Base-by-base conservation (phyloP, 2,797 vertebrate genomes). In the Enteromius afrohamiltoni region DNA sequence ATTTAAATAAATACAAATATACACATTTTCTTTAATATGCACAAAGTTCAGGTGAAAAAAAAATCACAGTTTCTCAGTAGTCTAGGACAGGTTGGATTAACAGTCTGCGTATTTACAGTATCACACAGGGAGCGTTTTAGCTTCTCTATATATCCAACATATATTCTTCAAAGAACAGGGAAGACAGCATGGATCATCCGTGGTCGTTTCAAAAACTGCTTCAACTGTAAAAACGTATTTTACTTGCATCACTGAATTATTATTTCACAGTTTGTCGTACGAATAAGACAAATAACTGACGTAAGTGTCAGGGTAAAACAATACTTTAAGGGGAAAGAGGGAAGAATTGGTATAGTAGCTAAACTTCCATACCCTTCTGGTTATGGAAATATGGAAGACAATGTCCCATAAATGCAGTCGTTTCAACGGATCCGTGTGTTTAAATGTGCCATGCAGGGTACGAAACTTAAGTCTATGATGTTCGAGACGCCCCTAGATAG, bases 1-100 rank as follows among this genome's bases (percentile, higher is more conserved):
- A 97, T 97, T 99, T 97, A 96, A 99, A 99, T 99, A 99, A 99
- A 99, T 99, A 99, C 96, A 98, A 94, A 97, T 98, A 96, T 96
- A 96, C 91, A 92, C 90, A 91, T 92, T 95, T 95, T 92, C 94
- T 83, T 80, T 96, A 94, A 91, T 95, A 95, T 96, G 92, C 92
- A 95, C 93, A 91, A 94, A 92, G 91, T 90, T 84, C 82, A 88
- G 80, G 80, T 75, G 74, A 71, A 13, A 55, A 80, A 53, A 47
- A 74, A 78, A 58, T 87, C 86, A 89, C 86, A 88, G 68, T 77
- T 81, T 83, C 40, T 70, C 79, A 89, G 85, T 85, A 82, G 88
- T 85, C 86, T 82, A 83, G 79, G 49, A 86, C 75, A 89, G 58
- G 23, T 78, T 85, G 85, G 45, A 85, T 71, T 60, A 80, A 82